Conservation (phyloP, 2,797 vertebrate genomes). For the Hyperoplus immaculatus region DNA sequence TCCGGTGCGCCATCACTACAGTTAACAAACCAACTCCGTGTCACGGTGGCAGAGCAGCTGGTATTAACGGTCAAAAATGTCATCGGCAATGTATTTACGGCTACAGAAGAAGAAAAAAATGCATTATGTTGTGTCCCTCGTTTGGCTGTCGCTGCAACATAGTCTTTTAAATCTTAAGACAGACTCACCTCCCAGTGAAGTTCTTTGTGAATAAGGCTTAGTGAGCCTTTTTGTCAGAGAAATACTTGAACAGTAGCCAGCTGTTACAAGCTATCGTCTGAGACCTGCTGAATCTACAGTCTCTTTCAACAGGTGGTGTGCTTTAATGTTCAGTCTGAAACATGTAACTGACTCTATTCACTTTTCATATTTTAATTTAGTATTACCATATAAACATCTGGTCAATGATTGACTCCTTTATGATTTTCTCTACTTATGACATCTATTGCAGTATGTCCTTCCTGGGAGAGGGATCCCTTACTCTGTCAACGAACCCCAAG, state of each 20-base stretch:
- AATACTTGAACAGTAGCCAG: background rate
- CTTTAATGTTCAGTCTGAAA: conserved; percentile 11
- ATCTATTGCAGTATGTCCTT: too few species aligned
- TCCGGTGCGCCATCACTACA: too few species aligned
- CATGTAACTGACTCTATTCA: conserved; percentile 12
- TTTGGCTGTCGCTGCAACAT: conserved; percentile 8
- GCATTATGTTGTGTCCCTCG: conserved; percentile 1
- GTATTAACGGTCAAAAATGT: too few species aligned
- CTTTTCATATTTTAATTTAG: background rate
- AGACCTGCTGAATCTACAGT: background rate
- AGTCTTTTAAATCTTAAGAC: conserved; percentile 22
- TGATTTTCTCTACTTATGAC: too few species aligned
- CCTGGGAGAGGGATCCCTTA: background rate
- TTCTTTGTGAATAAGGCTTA: conserved; percentile 34
- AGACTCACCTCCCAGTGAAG: conserved; percentile 15
- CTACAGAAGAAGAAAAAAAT: background rate
- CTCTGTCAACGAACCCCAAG: conserved; percentile 54
- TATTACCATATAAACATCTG: too few species aligned
- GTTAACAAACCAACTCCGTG: too few species aligned
- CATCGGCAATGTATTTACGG: background rate
- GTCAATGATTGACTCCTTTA: too few species aligned
- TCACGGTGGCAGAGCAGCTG: too few species aligned
- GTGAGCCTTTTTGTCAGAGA: conserved; percentile 14
- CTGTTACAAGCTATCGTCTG: background rate
- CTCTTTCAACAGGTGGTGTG: conserved; percentile 36